Base-by-base conservation (phyloP, 1,140 invertebrate genomes). In the Latrodectus geometricus region DNA sequence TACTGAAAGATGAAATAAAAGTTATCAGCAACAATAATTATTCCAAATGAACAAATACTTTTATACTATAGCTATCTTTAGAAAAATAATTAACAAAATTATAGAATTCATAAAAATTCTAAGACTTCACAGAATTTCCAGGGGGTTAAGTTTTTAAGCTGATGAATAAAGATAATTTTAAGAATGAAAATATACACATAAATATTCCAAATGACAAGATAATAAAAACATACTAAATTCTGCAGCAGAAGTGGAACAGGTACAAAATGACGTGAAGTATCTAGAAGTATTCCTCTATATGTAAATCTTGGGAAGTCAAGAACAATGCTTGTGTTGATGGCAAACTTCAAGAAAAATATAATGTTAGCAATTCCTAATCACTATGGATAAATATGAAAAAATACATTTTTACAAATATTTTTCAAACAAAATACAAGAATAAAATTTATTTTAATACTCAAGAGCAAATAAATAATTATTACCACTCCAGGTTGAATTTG, bases 211-310 rank as follows among this genome's bases (percentile, higher is more conserved):
- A 35, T 35, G 35, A 35, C 96, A 21, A 0, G 50, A 78, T 87
- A 35, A 79, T 48, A 52, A 68, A 56, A 17, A 69, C 80, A 70
- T 88, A 85, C 95, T 54, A 97, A 89, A 0, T 93, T 95, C 69
- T 93, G 90, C 11, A 93, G 88, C 21, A 97, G 94, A 69, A 93
- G 93, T 1, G 89, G 72, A 2, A 96, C 87, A 0, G 95, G 93
- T 9, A 96, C 90, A 90, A 93, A 98, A 91, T 98, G 96, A 8
- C 97, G 92, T 1, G 95, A 93, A 0, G 96, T 97, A 90, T 97
- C 97, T 20, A 98, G 89, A 35, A 98, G 90, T 11, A 97, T 90
- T 5, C 96, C 96, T 69, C 97, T 93, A 90, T 95, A 94, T 0
- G 92, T 35, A 88, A 96, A 95, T 86, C 94, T 91, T 0, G 96